phyloP scores from a whole-genome alignment of 2,888 invertebrate species.

The Cheilosia impressa region DNA sequence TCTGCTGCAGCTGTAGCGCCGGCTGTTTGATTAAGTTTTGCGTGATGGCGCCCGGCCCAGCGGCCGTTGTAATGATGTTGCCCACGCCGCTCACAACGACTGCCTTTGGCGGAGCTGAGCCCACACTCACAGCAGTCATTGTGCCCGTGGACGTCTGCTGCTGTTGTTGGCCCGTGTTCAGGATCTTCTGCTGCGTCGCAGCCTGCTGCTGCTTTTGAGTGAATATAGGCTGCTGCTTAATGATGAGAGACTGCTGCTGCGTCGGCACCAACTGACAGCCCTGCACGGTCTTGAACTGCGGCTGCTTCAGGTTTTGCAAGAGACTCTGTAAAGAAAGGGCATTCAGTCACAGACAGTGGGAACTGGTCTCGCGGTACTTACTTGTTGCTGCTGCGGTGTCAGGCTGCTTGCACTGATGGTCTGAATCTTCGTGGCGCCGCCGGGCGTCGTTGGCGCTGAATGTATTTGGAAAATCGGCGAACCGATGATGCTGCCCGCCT shows the following conservation, averaged over 20 bases:
- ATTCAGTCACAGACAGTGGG: not conserved
- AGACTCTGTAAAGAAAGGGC: conserved; percentile 73
- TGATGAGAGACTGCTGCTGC: conserved; percentile 70
- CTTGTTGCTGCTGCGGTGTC: conserved; percentile 82
- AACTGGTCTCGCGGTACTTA: conserved; percentile 37
- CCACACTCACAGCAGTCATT: conserved; percentile 58
- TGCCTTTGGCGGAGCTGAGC: conserved; percentile 51
- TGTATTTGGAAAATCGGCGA: conserved; percentile 78
- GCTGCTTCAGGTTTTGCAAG: conserved; percentile 82
- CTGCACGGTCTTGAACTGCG: conserved; percentile 78
- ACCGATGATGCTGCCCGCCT: conserved; percentile 55
- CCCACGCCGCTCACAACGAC: conserved; percentile 67
- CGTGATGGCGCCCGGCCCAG: conserved; percentile 55
- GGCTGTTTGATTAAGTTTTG: conserved; percentile 69
- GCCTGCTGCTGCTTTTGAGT: conserved; percentile 72
- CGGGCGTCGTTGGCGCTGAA: conserved; percentile 72
- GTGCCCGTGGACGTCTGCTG: conserved; percentile 67
- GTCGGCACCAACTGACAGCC: conserved; percentile 63
- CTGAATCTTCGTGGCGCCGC: conserved; percentile 78
- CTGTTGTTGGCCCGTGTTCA: conserved; percentile 53
- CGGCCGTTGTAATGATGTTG: conserved; percentile 51
- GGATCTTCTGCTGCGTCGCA: conserved; percentile 52
- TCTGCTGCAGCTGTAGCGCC: conserved; percentile 70
- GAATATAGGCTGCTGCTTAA: conserved; percentile 75
- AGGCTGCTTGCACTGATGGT: conserved; percentile 80